phyloP scores from a whole-genome alignment of 1,140 invertebrate genomes.

The Planococcus citri region DNA sequence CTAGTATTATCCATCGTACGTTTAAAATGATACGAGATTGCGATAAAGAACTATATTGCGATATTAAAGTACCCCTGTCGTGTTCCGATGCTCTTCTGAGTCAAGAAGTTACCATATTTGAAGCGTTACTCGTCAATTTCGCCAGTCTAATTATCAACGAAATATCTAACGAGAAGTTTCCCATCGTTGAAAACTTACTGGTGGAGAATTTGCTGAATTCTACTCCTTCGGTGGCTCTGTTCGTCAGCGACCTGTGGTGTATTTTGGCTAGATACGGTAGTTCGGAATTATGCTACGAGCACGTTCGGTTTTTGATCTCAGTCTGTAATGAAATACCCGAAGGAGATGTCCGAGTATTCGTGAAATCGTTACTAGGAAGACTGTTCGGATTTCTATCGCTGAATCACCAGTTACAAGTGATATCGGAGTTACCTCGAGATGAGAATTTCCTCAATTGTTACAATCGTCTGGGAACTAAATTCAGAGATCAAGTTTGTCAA shows the following conservation, averaged over 20 bases:
- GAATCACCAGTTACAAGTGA: neutral
- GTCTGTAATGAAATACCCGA: neutral
- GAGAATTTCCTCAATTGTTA: neutral
- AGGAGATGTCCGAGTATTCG: neutral
- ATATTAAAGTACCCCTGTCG: neutral
- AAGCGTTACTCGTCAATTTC: neutral
- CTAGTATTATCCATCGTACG: neutral
- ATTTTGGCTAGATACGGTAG: neutral
- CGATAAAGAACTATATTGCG: neutral
- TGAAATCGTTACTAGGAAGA: neutral
- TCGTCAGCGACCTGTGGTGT: slow-evolving; percentile 4
- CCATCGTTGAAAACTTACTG: neutral
- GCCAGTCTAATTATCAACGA: neutral
- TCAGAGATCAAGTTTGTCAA: neutral
- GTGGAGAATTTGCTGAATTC: neutral
- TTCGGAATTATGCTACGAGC: neutral
- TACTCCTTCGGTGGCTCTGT: neutral
- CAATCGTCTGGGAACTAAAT: neutral
- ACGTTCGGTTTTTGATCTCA: neutral
- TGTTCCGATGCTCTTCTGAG: neutral
- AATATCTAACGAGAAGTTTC: neutral
- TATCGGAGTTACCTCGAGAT: neutral
- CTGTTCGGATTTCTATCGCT: neutral
- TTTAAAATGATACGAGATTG: neutral
- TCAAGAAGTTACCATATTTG: neutral